phyloP scores from a whole-genome alignment of 2,888 invertebrate species.

The Lacanobia wlatinum region DNA sequence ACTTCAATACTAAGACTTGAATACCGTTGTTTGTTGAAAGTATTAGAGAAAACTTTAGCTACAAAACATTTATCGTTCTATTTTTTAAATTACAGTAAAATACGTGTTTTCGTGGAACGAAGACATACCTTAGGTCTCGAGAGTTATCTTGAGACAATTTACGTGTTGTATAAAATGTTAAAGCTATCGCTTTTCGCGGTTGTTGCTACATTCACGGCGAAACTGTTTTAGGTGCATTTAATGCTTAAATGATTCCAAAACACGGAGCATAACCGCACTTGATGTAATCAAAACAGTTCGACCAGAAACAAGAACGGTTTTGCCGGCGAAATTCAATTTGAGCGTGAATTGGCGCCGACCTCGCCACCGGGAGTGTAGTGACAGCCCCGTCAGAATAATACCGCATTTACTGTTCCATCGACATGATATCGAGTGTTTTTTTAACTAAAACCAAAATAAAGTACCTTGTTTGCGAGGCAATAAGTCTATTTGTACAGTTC shows the following conservation, averaged over 20 bases:
- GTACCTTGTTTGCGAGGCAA: slow-evolving; percentile 53
- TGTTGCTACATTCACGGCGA: slow-evolving; percentile 49
- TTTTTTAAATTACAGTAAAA: slow-evolving; percentile 64
- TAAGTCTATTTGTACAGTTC: slow-evolving; percentile 69
- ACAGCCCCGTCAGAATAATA: slow-evolving; percentile 36
- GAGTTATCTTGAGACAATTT: slow-evolving; percentile 41
- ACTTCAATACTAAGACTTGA: slow-evolving; percentile 81
- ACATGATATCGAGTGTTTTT: slow-evolving; percentile 57
- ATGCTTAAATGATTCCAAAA: slow-evolving; percentile 22
- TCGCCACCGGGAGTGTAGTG: slow-evolving; percentile 33
- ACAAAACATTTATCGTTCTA: slow-evolving; percentile 69
- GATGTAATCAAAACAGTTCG: slow-evolving; percentile 51
- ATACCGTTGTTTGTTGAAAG: slow-evolving; percentile 86
- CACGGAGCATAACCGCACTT: slow-evolving; percentile 29
- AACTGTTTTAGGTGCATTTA: slow-evolving; percentile 30
- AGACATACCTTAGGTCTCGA: slow-evolving; percentile 47
- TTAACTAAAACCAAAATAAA: slow-evolving; percentile 48
- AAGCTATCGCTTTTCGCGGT: slow-evolving; percentile 47
- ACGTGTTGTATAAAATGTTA: slow-evolving; percentile 56
- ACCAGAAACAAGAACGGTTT: slow-evolving; percentile 33
- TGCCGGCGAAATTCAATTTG: slow-evolving; percentile 42
- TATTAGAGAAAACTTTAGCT: slow-evolving; percentile 80
- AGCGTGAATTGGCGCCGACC: slow-evolving; percentile 10
- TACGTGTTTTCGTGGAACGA: slow-evolving; percentile 55
- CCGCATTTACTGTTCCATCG: slow-evolving; percentile 60